These are phyloP conservation scores for Hepsetus odoe DNA, from an alignment of 2,113 vertebrate species.

Conservation along the genomic window DNA sequence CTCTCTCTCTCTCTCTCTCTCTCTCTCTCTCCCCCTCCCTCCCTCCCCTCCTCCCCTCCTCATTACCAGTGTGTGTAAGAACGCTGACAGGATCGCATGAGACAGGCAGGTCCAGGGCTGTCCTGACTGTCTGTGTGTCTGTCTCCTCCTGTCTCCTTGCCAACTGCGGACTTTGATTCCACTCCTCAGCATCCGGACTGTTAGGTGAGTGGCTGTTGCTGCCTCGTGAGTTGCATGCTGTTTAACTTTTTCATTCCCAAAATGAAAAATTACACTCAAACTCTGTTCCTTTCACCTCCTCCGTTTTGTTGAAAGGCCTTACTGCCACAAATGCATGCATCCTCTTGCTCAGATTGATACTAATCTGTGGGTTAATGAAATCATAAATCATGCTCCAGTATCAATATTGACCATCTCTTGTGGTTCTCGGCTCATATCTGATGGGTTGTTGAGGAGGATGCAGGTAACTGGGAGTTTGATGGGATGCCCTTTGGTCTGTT, in stretches of 20 bases:
- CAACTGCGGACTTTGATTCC: not conserved
- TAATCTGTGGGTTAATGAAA: too few species aligned
- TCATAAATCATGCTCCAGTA: too few species aligned
- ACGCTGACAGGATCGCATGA: conserved; percentile 34
- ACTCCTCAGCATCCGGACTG: not conserved
- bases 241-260: not conserved
- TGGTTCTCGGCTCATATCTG: too few species aligned
- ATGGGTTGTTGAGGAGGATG: too few species aligned
- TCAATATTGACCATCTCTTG: too few species aligned
- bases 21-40: conserved; percentile 28
- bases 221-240: not conserved
- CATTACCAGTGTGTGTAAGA: conserved; percentile 29
- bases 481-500: not conserved
- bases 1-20: conserved; percentile 17
- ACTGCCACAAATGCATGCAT: too few species aligned
- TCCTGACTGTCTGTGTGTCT: conserved; percentile 9
- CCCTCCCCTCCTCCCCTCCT: conserved; percentile 29
- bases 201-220: conserved; percentile 24
- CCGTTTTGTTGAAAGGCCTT: too few species aligned
- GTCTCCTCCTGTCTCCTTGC: not conserved
- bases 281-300: not conserved
- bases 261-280: not conserved
- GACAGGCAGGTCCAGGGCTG: conserved; percentile 13
- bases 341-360: too few species aligned
- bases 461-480: not conserved